Evolutionary conservation across 2,888 invertebrate species (phyloP), one percentile per base, ranked within the genome.

Genomic region (Heliconius hortense): DNA sequence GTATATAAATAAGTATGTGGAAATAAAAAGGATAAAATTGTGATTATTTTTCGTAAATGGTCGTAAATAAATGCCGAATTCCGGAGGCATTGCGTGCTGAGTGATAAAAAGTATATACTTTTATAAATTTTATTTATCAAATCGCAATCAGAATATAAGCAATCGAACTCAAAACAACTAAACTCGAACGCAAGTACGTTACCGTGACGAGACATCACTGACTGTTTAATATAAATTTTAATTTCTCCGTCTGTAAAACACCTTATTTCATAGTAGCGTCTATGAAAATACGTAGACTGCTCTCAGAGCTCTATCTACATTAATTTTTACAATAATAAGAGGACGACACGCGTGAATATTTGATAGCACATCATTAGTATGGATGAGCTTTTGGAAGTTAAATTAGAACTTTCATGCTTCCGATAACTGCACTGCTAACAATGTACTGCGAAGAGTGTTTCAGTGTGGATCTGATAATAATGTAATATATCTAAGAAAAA

Each of bases 231-330:
- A 24, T 10, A 26, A 0, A 26, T 24, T 64, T n/a, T 66, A 2
- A 0, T 15, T 5, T 66, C 7, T 39, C 24, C 66, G 39, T 66
- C 7, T 39, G 66, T 15, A 39, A 24, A 24, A n/a, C 11, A 39
- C 66, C 66, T 66, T 24, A 66, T 35, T 0, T 66, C 1, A 11
- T 39, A 39, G 39, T 64, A 64, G n/a, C 35, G 64, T 66, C 35
- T 64, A 64, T 35, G 35, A 64, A 64, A n/a, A 31, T 64, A 64
- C 35, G 64, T 64, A 64, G 64, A 64, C 24, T 28, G 64, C 35
- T 35, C 35, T 64, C 35, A 21, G 64, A 64, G 64, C 4, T 64
- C 4, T 35, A 35, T 64, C 4, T 35, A 35, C n/a, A 64, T 35
- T 64, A n/a, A 13, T 35, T 64, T 64, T 64, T 35, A 64, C 35